Base-by-base conservation (phyloP, 2,888 invertebrate species). In the Callyntrura guangdongensis region DNA sequence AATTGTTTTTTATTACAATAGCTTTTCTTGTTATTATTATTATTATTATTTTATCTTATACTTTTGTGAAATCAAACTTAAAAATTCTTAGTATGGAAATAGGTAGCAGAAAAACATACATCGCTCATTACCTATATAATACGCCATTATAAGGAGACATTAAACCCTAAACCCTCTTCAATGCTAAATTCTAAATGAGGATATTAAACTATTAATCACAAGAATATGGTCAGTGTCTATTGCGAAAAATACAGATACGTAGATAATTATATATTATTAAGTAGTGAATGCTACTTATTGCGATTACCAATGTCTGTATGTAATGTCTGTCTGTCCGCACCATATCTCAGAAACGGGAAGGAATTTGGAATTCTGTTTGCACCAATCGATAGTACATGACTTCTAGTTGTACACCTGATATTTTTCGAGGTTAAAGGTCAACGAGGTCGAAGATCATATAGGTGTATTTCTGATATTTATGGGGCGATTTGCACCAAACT, bases 171-270 rank as follows among this genome's bases (percentile, higher is more conserved):
- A n/a, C 45, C 72, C 45, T 17, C n/a, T 14, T 45, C 72, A 72
- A 72, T 72, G 72, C 47, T 72, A 72, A 36, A 47, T 45, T 9
- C 72, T 36, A 64, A 25, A 64, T 25, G 64, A 64, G 64, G 25
- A 64, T 64, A 25, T 64, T 25, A 64, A 64, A 64, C 64, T 64
- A 25, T 64, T 61, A 64, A 64, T 72, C 53, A 49, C 22, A 6
- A 5, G 25, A 53, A 64, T 64, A 61, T 61, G 61, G 61, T 20
- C n/a, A 20, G 8, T 17, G 61, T 20, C 12, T n/a, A 53, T 14
- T n/a, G 53, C 53, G 8, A 53, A 53, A 53, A 53, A 53, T 14
- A 53, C n/a, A n/a, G n/a, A 12, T n/a, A n/a, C n/a, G n/a, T n/a
- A n/a, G n/a, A n/a, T n/a, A n/a, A n/a, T 6, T n/a, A 64, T 14